Evolutionary conservation across 2,888 invertebrate species (phyloP), one percentile per base, ranked within the genome.

Genomic region (Melanostoma mellinum): DNA sequence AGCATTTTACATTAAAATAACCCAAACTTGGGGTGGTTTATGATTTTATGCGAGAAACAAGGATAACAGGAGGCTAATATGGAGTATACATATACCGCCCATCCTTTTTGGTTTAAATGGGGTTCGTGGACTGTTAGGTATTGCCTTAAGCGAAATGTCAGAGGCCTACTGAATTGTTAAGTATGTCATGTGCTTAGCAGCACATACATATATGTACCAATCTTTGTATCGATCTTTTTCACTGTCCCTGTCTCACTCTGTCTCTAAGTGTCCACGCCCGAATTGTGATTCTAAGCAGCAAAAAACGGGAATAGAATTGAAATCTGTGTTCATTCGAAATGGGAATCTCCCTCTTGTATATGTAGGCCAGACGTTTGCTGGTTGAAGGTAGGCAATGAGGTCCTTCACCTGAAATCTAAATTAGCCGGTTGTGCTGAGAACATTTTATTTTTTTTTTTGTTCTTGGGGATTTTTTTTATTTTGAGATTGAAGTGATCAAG

Each of bases 401-500:
- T 84, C 74, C 73, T 84, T 84, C 82, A 84, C 82, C 82, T 78
- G 73, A 20, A 73, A 82, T 68, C 55, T 40, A 73, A 82, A 73
- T 77, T 68, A 77, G 71, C 55, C 56, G 33, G 33, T 60, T 20
- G 76, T 20, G 58, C 42, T 60, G n/a, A 42, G 20, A 30, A 67
- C 46, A 46, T 33, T 42, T 46, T 33, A 35, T 38, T n/a, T 58
- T 35, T 40, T 36, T 52, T 42, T 50, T 58, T 36, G n/a, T n/a
- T 30, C 20, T 20, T 20, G 20, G 0, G 20, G 20, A 20, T 20
- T 48, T 63, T 63, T 63, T 56, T 48, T 10, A 63, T 36, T 75
- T 69, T 44, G n/a, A 65, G 53, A 68, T 6, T 55, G 20, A 65
- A 76, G 55, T 53, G 42, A 67, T 33, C 76, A 77, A 81, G 77